Percentiles rank a stretch among this genome's conserved stretches.
These are phyloP conservation scores for Drosophila mimica DNA, from an alignment of 2,888 invertebrate species.

Conservation along the genomic window DNA sequence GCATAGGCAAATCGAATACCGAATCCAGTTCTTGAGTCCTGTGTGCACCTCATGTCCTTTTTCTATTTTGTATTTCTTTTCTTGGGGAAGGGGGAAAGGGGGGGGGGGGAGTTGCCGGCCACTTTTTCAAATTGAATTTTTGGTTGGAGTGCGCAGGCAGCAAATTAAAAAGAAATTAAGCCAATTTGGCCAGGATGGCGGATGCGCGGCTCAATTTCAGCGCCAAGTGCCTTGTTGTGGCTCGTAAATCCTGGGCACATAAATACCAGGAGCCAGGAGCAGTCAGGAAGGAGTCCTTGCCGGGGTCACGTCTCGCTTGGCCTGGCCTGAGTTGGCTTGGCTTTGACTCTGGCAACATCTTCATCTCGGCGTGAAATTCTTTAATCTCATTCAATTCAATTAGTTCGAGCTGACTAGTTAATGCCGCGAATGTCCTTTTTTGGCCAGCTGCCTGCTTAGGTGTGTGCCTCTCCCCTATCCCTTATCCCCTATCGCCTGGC, in stretches of 20 bases:
- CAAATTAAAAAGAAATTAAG: slow-evolving; percentile 85
- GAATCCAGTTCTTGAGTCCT: slow-evolving; percentile 24
- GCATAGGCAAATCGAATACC: slow-evolving; percentile 46
- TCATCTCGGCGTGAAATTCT: slow-evolving; percentile 82
- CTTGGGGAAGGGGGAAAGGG: accelerated
- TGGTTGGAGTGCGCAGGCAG: slow-evolving; percentile 63
- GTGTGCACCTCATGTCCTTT: slow-evolving; percentile 59
- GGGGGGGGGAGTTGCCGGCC: slow-evolving; percentile 29
- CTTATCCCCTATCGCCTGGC: background rate
- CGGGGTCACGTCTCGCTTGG: slow-evolving; percentile 49
- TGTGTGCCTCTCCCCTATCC: slow-evolving; percentile 12
- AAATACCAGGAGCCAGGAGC: slow-evolving; percentile 68
- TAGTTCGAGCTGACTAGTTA: slow-evolving; percentile 84
- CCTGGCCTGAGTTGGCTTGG: slow-evolving; percentile 42
- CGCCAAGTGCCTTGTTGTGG: slow-evolving; percentile 68
- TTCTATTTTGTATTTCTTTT: background rate
- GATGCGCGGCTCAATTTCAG: slow-evolving; percentile 70
- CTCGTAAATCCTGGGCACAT: slow-evolving; percentile 82
- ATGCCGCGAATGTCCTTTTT: slow-evolving; percentile 68
- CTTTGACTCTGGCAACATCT: slow-evolving; percentile 49
- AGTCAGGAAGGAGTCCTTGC: background rate
- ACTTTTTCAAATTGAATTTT: slow-evolving; percentile 81
- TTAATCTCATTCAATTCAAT: slow-evolving; percentile 85
- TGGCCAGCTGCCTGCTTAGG: slow-evolving; percentile 56
- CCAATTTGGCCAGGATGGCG: slow-evolving; percentile 79